Base-by-base conservation (phyloP, 53 echinoderm and acorn worm genomes). In the Apostichopus leukothele region DNA sequence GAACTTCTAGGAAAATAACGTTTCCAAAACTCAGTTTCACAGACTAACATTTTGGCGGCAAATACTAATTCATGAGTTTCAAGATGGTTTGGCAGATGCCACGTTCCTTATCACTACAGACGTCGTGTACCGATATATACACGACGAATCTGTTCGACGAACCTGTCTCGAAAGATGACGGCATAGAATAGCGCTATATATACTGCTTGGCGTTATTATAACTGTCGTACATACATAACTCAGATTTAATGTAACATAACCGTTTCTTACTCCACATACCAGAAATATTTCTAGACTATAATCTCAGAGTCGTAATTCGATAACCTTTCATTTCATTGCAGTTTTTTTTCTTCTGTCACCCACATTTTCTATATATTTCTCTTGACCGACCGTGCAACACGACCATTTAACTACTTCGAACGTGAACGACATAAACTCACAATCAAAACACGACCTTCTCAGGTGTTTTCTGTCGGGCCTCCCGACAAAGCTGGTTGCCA, bases 391-490 rank as follows among this genome's bases (percentile, higher is more conserved):
- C 71, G 71, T 71, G 18, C 71, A 71, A 71, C 71, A 71, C 71
- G 71, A 16, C 71, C 20, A 71, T 71, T 18, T 71, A 71, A 71
- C 39, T 39, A 39, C 18, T 71, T 71, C 71, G 71, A 18, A n/a
- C 71, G 71, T 14, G 71, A 71, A 71, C 71, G 18, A 71, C 20
- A 71, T 71, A 71, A 71, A 71, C 71, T 71, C 6, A 71, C 71
- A 16, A 71, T 16, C 71, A 71, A 71, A 71, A 71, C 71, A 71
- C 14, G 18, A 13, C 16, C 71, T 54, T 81, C 81, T 81, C 81
- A 81, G 81, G 81, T 81, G 81, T 81, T 81, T 81, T 81, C 16
- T 54, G 81, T 81, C 55, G 39, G 39, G 81, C 71, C 18, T 3
- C 20, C 18, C 71, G 21, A 71, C 71, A 71, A 71, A 71, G 6